Evolutionary conservation across 2,113 vertebrate species (phyloP).

Genomic region (Vidua macroura): DNA sequence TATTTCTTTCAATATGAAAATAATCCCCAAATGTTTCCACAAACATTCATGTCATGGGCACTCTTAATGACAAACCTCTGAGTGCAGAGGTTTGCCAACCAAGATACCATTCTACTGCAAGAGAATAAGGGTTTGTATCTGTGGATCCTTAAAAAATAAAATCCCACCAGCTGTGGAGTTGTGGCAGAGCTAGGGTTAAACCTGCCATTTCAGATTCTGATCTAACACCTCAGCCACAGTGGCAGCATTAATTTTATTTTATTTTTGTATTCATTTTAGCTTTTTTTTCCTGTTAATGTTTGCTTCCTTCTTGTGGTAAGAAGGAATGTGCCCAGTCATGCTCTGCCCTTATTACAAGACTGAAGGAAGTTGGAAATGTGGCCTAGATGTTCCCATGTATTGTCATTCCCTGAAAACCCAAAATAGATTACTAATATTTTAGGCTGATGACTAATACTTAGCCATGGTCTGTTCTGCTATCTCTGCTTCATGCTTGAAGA

Average conservation of each 20-base stretch:
- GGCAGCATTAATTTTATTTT: neutral
- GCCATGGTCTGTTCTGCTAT: neutral
- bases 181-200: neutral
- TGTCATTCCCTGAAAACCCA: neutral
- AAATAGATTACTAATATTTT: neutral
- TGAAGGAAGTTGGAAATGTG: neutral
- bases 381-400: neutral
- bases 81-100: neutral
- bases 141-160: neutral
- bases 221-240: neutral
- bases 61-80: too few relatives aligned
- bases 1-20: neutral
- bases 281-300: neutral
- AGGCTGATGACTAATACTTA: neutral
- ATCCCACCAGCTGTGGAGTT: neutral
- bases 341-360: neutral
- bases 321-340: neutral
- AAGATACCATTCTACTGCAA: neutral
- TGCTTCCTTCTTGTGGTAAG: neutral
- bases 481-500: neutral
- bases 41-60: neutral
- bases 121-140: neutral
- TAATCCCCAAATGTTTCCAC: neutral
- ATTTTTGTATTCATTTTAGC: neutral
- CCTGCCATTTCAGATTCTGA: neutral